Evolutionary conservation across 1,140 invertebrate genomes (phyloP).

Genomic region (Ganaspis sp.): DNA sequence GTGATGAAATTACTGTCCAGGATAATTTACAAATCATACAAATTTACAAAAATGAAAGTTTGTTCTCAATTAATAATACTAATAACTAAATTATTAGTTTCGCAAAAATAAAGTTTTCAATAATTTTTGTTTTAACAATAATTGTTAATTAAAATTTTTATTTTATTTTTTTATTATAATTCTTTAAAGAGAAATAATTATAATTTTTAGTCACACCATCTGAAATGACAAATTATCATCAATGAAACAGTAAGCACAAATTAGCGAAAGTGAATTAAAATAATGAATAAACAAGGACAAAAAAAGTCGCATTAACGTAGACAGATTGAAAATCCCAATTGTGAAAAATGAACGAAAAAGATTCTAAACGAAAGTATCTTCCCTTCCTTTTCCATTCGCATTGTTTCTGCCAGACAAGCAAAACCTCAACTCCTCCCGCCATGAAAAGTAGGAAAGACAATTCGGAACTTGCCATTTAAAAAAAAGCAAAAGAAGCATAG

Average conservation of each 20-base stretch:
- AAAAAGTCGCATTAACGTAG: constrained; percentile 20
- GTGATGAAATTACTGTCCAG: too few species aligned
- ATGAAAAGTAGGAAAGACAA: constrained; percentile 31
- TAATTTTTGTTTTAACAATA: too few species aligned
- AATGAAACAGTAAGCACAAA: background rate
- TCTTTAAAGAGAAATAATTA: too few species aligned
- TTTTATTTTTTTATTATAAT: too few species aligned
- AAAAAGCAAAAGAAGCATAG: constrained; percentile 14
- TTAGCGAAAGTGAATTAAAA: background rate
- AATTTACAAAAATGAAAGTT: too few species aligned
- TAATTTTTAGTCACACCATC: too few species aligned
- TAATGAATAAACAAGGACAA: too few species aligned
- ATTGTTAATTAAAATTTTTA: too few species aligned
- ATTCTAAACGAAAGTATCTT: background rate
- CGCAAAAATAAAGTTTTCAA: too few species aligned
- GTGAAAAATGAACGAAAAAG: background rate
- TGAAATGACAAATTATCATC: background rate
- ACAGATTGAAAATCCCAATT: constrained; percentile 27
- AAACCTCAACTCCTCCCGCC: constrained; percentile 41
- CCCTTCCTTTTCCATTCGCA: background rate
- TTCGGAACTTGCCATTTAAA: constrained; percentile 32
- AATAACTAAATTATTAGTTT: too few species aligned
- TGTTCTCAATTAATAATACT: too few species aligned
- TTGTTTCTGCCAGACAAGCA: constrained; percentile 37
- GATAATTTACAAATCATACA: too few species aligned